Percentiles rank a stretch among this genome's conserved stretches.
These are phyloP conservation scores for Poecilia velifera DNA, from an alignment of 2,797 vertebrate species.

Conservation along the genomic window DNA sequence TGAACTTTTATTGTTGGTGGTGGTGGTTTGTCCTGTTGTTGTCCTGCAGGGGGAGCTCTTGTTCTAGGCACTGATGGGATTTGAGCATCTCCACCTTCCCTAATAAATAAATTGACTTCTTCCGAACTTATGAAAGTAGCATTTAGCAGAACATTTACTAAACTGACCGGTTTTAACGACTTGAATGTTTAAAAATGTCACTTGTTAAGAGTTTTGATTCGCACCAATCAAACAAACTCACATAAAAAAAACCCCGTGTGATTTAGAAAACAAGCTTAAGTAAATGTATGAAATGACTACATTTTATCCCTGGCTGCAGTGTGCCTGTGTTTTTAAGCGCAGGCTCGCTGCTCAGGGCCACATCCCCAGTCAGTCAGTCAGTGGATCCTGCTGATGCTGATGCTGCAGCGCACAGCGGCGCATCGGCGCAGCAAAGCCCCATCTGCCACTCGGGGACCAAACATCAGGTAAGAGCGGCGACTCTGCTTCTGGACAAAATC, in stretches of 20 bases:
- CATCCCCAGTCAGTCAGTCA: conserved; percentile 6
- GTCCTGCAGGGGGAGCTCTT: conserved; percentile 60
- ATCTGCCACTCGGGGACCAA: background rate
- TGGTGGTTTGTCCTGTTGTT: conserved; percentile 17
- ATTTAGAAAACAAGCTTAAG: background rate
- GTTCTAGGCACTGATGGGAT: background rate
- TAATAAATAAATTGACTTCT: background rate
- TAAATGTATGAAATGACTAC: background rate
- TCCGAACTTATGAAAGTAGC: background rate
- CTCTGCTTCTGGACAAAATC: background rate
- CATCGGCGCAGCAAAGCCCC: conserved; percentile 21
- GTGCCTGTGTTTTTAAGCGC: conserved; percentile 20
- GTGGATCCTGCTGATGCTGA: conserved; percentile 22
- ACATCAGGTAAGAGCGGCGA: conserved; percentile 39
- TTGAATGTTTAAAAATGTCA: too few species aligned
- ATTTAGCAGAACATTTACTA: background rate
- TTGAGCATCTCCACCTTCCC: background rate
- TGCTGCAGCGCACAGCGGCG: conserved; percentile 10
- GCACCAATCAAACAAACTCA: background rate
- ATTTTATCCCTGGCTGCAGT: background rate
- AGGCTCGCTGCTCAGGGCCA: conserved; percentile 5
- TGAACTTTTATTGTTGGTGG: background rate
- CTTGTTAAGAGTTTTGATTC: background rate
- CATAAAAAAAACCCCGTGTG: background rate
- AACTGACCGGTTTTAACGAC: background rate